These are phyloP conservation scores for Connochaetes taurinus DNA, from an alignment of 2,113 vertebrate genomes.

Conservation along the genomic window DNA sequence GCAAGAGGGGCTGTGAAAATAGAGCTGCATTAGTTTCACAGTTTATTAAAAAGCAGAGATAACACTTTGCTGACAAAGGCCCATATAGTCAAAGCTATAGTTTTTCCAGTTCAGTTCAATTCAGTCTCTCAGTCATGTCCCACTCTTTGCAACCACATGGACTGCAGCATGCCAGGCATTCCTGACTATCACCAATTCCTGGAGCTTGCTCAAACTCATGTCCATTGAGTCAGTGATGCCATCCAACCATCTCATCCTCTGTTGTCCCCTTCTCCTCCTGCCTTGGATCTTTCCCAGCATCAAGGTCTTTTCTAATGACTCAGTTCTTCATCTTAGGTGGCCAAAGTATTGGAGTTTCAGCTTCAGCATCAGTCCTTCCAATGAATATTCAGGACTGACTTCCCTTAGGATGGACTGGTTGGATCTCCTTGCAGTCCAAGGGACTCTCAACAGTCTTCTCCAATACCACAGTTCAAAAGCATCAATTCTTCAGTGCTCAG, in stretches of 20 bases:
- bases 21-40: not conserved
- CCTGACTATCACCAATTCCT: not conserved
- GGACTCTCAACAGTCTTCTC: not conserved
- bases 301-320: not conserved
- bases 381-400: not conserved
- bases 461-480: not conserved
- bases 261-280: not conserved
- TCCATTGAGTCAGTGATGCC: not conserved
- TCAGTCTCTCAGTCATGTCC: not conserved
- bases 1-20: not conserved
- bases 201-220: not conserved
- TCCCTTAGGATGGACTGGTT: not conserved
- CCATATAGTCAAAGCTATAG: not conserved
- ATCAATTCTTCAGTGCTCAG: not conserved
- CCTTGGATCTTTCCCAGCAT: not conserved
- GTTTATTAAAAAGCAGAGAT: not conserved
- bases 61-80: not conserved
- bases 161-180: not conserved
- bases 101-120: not conserved
- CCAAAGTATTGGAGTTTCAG: not conserved
- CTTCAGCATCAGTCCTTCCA: not conserved
- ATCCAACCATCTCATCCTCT: not conserved
- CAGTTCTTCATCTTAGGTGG: not conserved
- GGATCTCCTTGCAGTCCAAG: not conserved
- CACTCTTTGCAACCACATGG: not conserved